Percentiles rank a stretch among this genome's conserved stretches.
Conservation (phyloP, 2,113 vertebrate genomes). For the Hypocryptadius cinnamomeus region DNA sequence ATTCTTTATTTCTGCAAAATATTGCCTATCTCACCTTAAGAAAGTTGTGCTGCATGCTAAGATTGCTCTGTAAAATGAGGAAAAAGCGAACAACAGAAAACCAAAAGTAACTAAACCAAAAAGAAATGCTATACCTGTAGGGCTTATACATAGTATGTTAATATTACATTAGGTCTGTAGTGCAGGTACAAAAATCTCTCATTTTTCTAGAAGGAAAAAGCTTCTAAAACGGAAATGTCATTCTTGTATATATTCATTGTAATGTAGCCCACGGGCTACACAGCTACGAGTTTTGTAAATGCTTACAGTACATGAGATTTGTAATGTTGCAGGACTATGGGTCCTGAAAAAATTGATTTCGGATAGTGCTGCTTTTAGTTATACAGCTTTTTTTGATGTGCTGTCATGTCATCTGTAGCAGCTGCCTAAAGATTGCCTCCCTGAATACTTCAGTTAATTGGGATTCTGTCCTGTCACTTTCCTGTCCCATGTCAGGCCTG, state of each 20-base stretch:
- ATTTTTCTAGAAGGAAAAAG: neutral
- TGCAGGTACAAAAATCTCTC: neutral
- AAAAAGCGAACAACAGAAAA: neutral
- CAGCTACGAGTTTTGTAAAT: neutral
- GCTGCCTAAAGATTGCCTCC: neutral
- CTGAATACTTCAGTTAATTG: neutral
- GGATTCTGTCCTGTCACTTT: neutral
- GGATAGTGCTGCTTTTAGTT: neutral
- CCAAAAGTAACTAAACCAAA: neutral
- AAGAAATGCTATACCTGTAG: neutral
- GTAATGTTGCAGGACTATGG: neutral
- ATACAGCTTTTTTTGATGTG: neutral
- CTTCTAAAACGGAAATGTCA: neutral
- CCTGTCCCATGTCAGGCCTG: rapidly evolving
- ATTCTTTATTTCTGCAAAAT: neutral
- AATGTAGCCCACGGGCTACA: neutral
- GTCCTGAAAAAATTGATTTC: neutral
- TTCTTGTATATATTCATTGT: neutral
- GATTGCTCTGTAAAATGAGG: neutral
- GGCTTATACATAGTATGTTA: neutral
- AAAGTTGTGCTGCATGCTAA: neutral
- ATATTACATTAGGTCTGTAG: neutral
- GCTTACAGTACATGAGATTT: neutral
- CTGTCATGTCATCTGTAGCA: neutral
- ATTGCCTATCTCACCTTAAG: neutral